Evolutionary conservation across 23 tunicate species (phyloP), one percentile per base, ranked within the genome.

Genomic region (Phallusia fumigata): DNA sequence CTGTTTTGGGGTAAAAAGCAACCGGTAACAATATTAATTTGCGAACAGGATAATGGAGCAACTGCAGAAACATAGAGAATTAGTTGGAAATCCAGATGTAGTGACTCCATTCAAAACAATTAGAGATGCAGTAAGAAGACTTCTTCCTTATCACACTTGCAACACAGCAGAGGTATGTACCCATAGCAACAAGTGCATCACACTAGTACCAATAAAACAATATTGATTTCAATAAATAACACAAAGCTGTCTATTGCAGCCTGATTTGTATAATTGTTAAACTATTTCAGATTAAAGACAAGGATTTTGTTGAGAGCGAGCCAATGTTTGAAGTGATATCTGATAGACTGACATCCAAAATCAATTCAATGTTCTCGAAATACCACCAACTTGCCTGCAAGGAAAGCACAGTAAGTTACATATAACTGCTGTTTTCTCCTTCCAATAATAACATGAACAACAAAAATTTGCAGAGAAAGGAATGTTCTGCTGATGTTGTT

Each of bases 401-500:
- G 47, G 96, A 91, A 30, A 53, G 88, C 26, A 73, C 98, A 30
- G 92, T 88, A 85, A 85, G 87, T 44, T 78, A 53, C 36, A 18
- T 50, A 52, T 18, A 26, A 18, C 40, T 33, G 3, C 47, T 52
- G 32, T 80, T 80, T 53, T 80, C 47, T 11, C 26, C 2, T 34
- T n/a, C 15, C 19, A 80, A 1, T 24, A 2, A 28, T 8, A 52
- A 3, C 12, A 8, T 53, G 13, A 53, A 32, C 26, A 53, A 33
- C 5, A 80, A 24, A 24, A 30, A 16, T 76, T 72, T 78, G 35
- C 80, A 90, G 98, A 85, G 89, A 78, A 86, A 82, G 18, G 79
- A 65, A 19, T 93, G 90, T 79, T 88, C 93, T 0, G 88, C 98
- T 81, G 93, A 93, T 35, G 76, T 65, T 65, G 98, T 93, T 19